Evolutionary conservation across 2,888 invertebrate genomes (phyloP).

Genomic region (Cheilosia vernalis): DNA sequence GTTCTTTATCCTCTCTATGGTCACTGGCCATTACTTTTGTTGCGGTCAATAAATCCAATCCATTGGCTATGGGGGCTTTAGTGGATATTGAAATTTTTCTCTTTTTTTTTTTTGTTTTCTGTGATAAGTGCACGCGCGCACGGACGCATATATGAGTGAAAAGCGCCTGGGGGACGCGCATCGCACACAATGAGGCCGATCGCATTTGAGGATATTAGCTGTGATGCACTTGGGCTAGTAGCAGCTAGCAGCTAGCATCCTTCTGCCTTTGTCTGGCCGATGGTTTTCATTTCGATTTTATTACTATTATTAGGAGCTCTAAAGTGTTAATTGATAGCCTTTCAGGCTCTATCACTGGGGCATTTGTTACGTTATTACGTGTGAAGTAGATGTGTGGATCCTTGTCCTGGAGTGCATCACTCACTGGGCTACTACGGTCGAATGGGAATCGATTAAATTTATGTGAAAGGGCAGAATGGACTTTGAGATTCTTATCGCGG

Average conservation of each 20-base stretch:
- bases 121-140: conserved; percentile 47
- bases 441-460: conserved; percentile 59
- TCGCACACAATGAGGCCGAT: conserved; percentile 53
- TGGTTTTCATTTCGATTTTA: conserved; percentile 70
- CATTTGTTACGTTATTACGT: conserved; percentile 70
- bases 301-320: conserved; percentile 73
- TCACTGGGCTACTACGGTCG: conserved; percentile 14
- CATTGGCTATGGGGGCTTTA: conserved; percentile 74
- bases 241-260: conserved; percentile 37
- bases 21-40: conserved; percentile 71
- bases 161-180: conserved; percentile 45
- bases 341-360: conserved; percentile 61
- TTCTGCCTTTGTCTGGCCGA: conserved; percentile 41
- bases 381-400: conserved; percentile 69
- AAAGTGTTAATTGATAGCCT: conserved; percentile 74
- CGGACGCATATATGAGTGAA: conserved; percentile 27
- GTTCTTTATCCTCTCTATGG: conserved; percentile 42
- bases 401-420: conserved; percentile 54
- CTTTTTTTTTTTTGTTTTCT: conserved; percentile 50
- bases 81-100: conserved; percentile 71
- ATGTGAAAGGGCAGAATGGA: conserved; percentile 39
- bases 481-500: conserved; percentile 57
- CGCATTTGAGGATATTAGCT: conserved; percentile 66
- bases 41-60: conserved; percentile 75
- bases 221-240: conserved; percentile 19